These are phyloP conservation scores for Diarsia dahlii DNA, from an alignment of 2,888 invertebrate species.

Conservation along the genomic window DNA sequence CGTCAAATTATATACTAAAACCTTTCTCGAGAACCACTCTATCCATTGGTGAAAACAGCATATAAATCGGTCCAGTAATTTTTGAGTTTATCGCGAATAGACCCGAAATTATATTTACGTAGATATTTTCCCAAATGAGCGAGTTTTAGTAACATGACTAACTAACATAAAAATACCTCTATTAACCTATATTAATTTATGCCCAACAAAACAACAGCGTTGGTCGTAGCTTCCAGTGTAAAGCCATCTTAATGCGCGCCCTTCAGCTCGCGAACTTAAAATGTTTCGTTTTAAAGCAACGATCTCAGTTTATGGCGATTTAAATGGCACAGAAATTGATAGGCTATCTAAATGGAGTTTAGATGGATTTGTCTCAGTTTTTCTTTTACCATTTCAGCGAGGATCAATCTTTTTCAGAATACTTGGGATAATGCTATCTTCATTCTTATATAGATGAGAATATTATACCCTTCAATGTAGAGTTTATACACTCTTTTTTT, in stretches of 20 bases:
- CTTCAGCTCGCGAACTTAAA: slow-evolving; percentile 56
- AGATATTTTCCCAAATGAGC: no score
- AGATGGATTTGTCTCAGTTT: slow-evolving; percentile 52
- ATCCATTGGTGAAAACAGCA: no score
- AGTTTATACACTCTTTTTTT: slow-evolving; percentile 8
- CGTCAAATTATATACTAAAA: no score
- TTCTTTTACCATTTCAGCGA: slow-evolving; percentile 44
- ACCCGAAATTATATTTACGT: no score
- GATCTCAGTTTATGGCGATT: slow-evolving; percentile 64
- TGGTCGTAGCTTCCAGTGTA: slow-evolving; percentile 13
- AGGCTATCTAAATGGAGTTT: slow-evolving; percentile 62
- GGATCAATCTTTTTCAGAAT: slow-evolving; percentile 38
- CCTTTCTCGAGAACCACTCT: no score
- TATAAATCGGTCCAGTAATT: no score
- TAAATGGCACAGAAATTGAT: slow-evolving; percentile 66
- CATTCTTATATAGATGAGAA: slow-evolving; percentile 18
- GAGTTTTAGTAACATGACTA: no score
- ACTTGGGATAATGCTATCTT: slow-evolving; percentile 18
- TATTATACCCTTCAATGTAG: slow-evolving; percentile 2
- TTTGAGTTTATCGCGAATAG: no score
- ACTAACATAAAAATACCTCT: background rate
- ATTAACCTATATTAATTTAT: no score
- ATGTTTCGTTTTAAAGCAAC: slow-evolving; percentile 66
- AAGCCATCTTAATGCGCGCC: slow-evolving; percentile 22
- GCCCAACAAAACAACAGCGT: background rate